phyloP scores from a whole-genome alignment of 2,888 invertebrate species.

The Cheilosia vernalis region DNA sequence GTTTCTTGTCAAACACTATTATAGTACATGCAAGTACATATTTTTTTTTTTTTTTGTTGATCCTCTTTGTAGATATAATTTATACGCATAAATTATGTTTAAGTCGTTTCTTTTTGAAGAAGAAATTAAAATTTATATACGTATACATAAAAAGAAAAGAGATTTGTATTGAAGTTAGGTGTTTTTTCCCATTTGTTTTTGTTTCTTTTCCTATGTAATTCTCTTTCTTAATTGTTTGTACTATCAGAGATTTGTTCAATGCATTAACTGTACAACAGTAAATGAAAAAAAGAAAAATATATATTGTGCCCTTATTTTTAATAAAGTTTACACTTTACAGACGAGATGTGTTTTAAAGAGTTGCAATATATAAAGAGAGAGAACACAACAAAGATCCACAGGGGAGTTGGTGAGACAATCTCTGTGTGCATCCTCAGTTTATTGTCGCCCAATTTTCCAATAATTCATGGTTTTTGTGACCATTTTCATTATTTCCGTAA shows the following conservation, averaged over 20 bases:
- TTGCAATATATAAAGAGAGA: neutral
- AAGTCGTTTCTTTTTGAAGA: constrained; percentile 50
- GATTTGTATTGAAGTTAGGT: constrained; percentile 26
- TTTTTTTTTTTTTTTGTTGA: constrained; percentile 12
- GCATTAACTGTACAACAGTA: constrained; percentile 52
- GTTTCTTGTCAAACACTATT: constrained; percentile 18
- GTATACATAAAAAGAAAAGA: constrained; percentile 3
- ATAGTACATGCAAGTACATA: constrained; percentile 10
- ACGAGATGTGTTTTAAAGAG: neutral
- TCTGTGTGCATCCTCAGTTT: no score
- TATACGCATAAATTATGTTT: constrained; percentile 39
- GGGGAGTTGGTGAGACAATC: no score
- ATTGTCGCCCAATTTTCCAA: no score
- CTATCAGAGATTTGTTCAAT: constrained; percentile 41
- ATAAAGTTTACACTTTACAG: constrained; percentile 60
- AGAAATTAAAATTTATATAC: constrained; percentile 33
- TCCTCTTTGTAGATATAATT: constrained; percentile 53
- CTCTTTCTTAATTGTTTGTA: constrained; percentile 26
- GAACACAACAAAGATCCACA: no score
- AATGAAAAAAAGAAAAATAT: constrained; percentile 43
- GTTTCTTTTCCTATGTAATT: neutral
- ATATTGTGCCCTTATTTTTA: constrained; percentile 52
- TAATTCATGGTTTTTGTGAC: no score
- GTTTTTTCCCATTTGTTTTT: constrained; percentile 16
- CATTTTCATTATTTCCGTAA: no score